Evolutionary conservation across 1,140 invertebrate genomes (phyloP).

Genomic region (Tachypleus tridentatus): DNA sequence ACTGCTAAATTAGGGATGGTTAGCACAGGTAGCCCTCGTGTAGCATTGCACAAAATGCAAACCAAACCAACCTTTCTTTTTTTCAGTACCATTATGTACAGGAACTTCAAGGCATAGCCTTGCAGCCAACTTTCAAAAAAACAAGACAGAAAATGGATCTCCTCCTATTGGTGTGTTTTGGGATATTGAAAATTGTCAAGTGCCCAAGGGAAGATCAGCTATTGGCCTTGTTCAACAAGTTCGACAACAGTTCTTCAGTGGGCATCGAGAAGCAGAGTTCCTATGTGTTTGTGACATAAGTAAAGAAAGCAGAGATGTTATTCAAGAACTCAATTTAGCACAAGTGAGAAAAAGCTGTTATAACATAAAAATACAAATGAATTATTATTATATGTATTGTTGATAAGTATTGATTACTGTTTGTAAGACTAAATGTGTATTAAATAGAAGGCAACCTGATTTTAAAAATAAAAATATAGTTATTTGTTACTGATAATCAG

Average conservation of each 20-base stretch:
- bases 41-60: too few relatives aligned
- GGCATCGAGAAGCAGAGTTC: conserved; percentile 73
- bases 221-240: conserved; percentile 62
- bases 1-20: too few relatives aligned
- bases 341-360: conserved; percentile 44
- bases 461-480: too few relatives aligned
- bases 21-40: too few relatives aligned
- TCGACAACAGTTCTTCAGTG: conserved; percentile 58
- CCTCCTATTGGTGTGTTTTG: conserved; percentile 79
- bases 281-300: conserved; percentile 59
- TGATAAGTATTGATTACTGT: too few relatives aligned
- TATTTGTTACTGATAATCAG: too few relatives aligned
- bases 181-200: conserved; percentile 84
- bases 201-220: conserved; percentile 67
- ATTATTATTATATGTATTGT: too few relatives aligned
- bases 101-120: conserved; percentile 5
- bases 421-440: too few relatives aligned
- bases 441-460: too few relatives aligned
- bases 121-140: conserved; percentile 18
- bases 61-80: too few relatives aligned
- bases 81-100: too few relatives aligned
- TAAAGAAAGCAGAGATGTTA: conserved; percentile 59
- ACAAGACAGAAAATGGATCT: conserved; percentile 1
- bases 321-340: conserved; percentile 75
- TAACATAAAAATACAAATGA: too few relatives aligned